Evolutionary conservation across 2,113 vertebrate genomes (phyloP).

Genomic region (Trematomus loennbergii): DNA sequence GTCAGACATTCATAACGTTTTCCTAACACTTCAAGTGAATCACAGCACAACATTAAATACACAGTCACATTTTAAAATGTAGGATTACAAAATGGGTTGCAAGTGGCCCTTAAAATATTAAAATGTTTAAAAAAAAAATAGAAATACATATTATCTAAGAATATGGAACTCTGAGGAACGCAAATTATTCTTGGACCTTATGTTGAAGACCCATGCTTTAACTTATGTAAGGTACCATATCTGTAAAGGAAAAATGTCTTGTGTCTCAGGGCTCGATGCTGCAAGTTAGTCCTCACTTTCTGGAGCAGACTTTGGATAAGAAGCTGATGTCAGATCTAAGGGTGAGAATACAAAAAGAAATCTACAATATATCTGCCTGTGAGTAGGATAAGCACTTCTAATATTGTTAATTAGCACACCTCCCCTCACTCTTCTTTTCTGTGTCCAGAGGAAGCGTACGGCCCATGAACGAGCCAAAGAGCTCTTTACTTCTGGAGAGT

Average conservation of each 20-base stretch:
- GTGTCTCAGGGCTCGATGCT: conserved; percentile 92
- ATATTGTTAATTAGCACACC: background rate
- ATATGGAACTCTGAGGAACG: too few relatives aligned
- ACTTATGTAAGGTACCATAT: background rate
- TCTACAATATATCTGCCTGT: too few relatives aligned
- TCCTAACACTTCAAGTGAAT: too few relatives aligned
- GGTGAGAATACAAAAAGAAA: conserved; percentile 76
- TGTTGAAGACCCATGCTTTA: background rate
- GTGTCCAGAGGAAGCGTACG: conserved; percentile 91
- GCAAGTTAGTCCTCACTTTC: conserved; percentile 96
- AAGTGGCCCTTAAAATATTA: too few relatives aligned
- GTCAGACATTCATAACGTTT: too few relatives aligned
- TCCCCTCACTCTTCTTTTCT: background rate
- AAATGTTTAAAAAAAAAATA: too few relatives aligned
- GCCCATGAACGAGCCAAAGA: conserved; percentile 97
- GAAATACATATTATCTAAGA: too few relatives aligned
- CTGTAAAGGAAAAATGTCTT: too few relatives aligned
- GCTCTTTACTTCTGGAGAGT: conserved; percentile 96
- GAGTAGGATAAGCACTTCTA: background rate
- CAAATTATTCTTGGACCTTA: too few relatives aligned
- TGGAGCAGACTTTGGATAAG: conserved; percentile 98
- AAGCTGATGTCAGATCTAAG: conserved; percentile 98
- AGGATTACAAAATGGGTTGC: too few relatives aligned
- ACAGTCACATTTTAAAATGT: too few relatives aligned
- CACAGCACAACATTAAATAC: too few relatives aligned